Evolutionary conservation across 2,113 vertebrate genomes (phyloP).

Genomic region (Pomatostomus ruficeps): DNA sequence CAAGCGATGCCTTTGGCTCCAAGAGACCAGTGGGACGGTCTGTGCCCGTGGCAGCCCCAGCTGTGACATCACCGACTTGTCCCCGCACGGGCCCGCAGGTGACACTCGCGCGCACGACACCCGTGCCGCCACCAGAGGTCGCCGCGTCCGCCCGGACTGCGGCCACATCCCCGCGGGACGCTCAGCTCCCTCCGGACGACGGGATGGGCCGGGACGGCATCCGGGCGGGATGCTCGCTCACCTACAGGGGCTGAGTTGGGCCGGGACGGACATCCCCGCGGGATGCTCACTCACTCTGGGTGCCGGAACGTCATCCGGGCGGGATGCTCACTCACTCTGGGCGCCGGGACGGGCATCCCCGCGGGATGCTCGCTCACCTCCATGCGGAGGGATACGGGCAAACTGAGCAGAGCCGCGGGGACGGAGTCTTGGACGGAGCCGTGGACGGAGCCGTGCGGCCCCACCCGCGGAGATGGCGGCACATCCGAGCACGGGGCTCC

Average conservation of each 20-base stretch:
- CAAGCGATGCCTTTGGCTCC: background rate
- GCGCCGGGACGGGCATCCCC: background rate
- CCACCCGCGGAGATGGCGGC: background rate
- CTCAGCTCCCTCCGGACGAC: too few species aligned
- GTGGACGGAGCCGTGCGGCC: background rate
- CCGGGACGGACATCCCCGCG: background rate
- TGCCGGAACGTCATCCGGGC: background rate
- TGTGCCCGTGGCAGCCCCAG: background rate
- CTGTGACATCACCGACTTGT: background rate
- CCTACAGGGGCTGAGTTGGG: background rate
- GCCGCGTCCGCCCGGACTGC: background rate
- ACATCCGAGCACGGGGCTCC: background rate
- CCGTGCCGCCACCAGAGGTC: background rate
- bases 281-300: background rate
- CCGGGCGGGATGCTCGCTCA: background rate
- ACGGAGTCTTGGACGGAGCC: background rate
- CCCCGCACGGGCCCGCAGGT: background rate
- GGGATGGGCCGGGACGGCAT: background rate
- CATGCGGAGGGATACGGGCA: background rate
- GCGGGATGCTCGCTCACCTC: background rate
- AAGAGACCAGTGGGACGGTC: rapidly evolving
- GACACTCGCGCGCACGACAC: background rate
- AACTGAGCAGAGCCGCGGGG: rapidly evolving
- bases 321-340: background rate
- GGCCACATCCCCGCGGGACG: background rate